phyloP scores from a whole-genome alignment of 1,140 invertebrate genomes.

The Pseudachorutes palmiensis region DNA sequence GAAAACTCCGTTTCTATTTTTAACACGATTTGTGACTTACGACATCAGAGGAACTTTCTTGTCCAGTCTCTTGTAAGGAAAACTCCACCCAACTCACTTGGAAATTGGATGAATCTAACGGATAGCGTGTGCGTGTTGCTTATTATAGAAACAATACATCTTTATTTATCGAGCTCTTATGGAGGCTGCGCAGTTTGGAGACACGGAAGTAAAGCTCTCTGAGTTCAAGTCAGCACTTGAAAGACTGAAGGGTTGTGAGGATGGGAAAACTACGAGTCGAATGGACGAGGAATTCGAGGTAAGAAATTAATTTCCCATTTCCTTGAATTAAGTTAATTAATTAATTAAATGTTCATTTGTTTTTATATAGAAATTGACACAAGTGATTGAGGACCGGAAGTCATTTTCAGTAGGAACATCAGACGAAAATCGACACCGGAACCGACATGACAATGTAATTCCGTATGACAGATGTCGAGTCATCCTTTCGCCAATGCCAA shows the following conservation, averaged over 20 bases:
- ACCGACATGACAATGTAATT: slow-evolving; percentile 75
- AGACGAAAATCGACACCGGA: slow-evolving; percentile 79
- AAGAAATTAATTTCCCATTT: slow-evolving; percentile 39
- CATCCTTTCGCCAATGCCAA: slow-evolving; percentile 69
- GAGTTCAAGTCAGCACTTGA: slow-evolving; percentile 62
- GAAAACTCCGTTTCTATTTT: slow-evolving; percentile 77
- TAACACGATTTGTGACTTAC: slow-evolving; percentile 77
- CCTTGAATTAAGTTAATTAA: slow-evolving; percentile 18
- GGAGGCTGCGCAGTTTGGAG: slow-evolving; percentile 86
- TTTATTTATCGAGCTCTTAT: slow-evolving; percentile 92
- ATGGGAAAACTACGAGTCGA: slow-evolving; percentile 54
- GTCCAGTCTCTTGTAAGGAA: slow-evolving; percentile 74
- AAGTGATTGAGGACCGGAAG: slow-evolving; percentile 71
- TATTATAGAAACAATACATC: slow-evolving; percentile 84
- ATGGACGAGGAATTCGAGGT: slow-evolving; percentile 81
- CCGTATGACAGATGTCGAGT: slow-evolving; percentile 87
- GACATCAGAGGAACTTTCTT: slow-evolving; percentile 82
- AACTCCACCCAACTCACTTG: background rate
- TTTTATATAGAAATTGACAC: slow-evolving; percentile 67
- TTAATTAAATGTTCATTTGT: slow-evolving; percentile 21
- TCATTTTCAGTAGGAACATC: slow-evolving; percentile 67
- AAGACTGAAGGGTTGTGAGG: slow-evolving; percentile 58
- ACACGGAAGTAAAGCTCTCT: slow-evolving; percentile 72
- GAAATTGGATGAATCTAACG: slow-evolving; percentile 5
- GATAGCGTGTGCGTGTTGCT: background rate